Conservation (phyloP, 2,888 invertebrate species). For the Lasius fuliginosus region DNA sequence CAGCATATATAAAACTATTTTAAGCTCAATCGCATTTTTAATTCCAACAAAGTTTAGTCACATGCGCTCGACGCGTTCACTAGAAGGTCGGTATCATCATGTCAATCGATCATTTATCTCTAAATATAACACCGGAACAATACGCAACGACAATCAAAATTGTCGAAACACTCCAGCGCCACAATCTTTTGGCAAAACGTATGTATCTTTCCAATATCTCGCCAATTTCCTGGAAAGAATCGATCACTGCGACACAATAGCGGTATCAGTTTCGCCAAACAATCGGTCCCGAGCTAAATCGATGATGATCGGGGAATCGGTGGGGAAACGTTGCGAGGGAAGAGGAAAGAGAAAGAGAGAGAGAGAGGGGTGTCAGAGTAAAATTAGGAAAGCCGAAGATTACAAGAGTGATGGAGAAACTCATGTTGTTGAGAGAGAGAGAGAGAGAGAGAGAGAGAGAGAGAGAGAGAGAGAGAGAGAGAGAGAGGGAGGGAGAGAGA, state of each 20-base stretch:
- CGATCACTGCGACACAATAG: constrained; percentile 65
- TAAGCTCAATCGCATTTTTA: constrained; percentile 10
- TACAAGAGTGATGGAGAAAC: constrained; percentile 36
- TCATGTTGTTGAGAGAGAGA: constrained; percentile 36
- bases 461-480: constrained; percentile 69
- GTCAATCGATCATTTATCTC: constrained; percentile 24
- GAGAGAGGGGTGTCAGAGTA: constrained; percentile 1
- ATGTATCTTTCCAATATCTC: constrained; percentile 49
- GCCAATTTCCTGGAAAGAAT: constrained; percentile 73
- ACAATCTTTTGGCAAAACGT: constrained; percentile 29
- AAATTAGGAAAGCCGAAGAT: constrained; percentile 42
- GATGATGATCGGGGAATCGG: constrained; percentile 68
- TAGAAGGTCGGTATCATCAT: not conserved
- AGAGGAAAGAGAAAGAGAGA: constrained; percentile 13
- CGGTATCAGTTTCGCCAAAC: constrained; percentile 66
- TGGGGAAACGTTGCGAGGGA: constrained; percentile 3
- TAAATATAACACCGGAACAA: constrained; percentile 10
- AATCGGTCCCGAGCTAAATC: constrained; percentile 72
- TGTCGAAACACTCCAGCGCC: constrained; percentile 32
- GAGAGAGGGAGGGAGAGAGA: constrained; percentile 66
- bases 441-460: constrained; percentile 61
- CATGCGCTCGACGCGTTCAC: not conserved
- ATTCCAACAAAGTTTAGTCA: not conserved
- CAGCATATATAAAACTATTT: constrained; percentile 20
- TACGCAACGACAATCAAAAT: constrained; percentile 38